Evolutionary conservation across 2,888 invertebrate genomes (phyloP).

Genomic region (Drosophila nr. fundita): DNA sequence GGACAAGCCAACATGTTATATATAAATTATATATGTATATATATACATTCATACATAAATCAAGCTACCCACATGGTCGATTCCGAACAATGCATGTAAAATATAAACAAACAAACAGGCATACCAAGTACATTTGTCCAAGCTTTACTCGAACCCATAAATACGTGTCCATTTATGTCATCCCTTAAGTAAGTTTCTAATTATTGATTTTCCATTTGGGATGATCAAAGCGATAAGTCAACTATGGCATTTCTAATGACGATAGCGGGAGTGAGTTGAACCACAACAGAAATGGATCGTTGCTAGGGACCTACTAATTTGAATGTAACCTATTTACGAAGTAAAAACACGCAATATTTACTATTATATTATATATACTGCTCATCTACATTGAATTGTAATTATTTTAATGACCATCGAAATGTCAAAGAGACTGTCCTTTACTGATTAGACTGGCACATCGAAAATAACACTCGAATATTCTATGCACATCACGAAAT

Average conservation of each 20-base stretch:
- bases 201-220: constrained; percentile 13
- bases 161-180: background rate
- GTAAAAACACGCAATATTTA: background rate
- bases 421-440: background rate
- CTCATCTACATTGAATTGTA: background rate
- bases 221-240: background rate
- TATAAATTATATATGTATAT: background rate
- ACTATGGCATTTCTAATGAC: background rate
- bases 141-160: background rate
- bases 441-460: background rate
- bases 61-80: constrained; percentile 27
- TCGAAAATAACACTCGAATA: constrained; percentile 19
- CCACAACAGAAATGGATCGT: background rate
- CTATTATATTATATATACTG: background rate
- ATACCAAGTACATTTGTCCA: background rate
- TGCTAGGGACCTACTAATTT: background rate
- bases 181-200: background rate
- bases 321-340: background rate
- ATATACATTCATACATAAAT: background rate
- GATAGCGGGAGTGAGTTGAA: background rate
- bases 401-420: constrained; percentile 26
- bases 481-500: constrained; percentile 20
- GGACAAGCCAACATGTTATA: background rate
- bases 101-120: background rate
- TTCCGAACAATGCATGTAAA: background rate